phyloP scores from a whole-genome alignment of 2,888 invertebrate genomes.

The Epinotia nisella region DNA sequence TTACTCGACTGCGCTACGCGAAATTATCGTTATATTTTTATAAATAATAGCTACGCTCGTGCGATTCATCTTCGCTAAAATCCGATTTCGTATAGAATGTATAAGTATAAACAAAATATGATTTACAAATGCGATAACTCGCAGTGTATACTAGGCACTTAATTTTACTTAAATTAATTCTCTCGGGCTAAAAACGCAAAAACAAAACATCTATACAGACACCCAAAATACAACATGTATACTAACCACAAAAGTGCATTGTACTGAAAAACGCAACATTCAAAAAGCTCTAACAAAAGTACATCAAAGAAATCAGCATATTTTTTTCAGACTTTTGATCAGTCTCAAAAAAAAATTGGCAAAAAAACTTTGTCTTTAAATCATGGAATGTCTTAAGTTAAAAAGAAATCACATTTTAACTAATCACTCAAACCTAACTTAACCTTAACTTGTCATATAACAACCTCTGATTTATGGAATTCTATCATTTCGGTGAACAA shows the following conservation, averaged over 20 bases:
- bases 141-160: slow-evolving; percentile 24
- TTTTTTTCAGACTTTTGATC: slow-evolving; percentile 69
- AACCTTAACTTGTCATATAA: slow-evolving; percentile 41
- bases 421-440: slow-evolving; percentile 59
- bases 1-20: slow-evolving; percentile 1
- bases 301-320: slow-evolving; percentile 51
- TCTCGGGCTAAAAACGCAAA: slow-evolving; percentile 60
- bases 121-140: slow-evolving; percentile 15
- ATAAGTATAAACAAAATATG: slow-evolving; percentile 30
- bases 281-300: slow-evolving; percentile 54
- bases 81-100: slow-evolving; percentile 15
- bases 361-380: slow-evolving; percentile 71
- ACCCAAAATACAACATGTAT: slow-evolving; percentile 52
- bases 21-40: slow-evolving; percentile 1
- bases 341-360: slow-evolving; percentile 70
- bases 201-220: slow-evolving; percentile 59
- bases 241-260: slow-evolving; percentile 71
- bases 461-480: slow-evolving; percentile 50
- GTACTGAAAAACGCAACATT: slow-evolving; percentile 62
- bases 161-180: slow-evolving; percentile 51
- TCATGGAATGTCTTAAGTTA: slow-evolving; percentile 77
- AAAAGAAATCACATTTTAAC: slow-evolving; percentile 71
- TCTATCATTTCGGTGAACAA: background rate
- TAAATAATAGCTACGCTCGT: slow-evolving; percentile 22
- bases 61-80: slow-evolving; percentile 4